Conservation (phyloP, 2,797 vertebrate genomes). For the Neostethus bicornis region DNA sequence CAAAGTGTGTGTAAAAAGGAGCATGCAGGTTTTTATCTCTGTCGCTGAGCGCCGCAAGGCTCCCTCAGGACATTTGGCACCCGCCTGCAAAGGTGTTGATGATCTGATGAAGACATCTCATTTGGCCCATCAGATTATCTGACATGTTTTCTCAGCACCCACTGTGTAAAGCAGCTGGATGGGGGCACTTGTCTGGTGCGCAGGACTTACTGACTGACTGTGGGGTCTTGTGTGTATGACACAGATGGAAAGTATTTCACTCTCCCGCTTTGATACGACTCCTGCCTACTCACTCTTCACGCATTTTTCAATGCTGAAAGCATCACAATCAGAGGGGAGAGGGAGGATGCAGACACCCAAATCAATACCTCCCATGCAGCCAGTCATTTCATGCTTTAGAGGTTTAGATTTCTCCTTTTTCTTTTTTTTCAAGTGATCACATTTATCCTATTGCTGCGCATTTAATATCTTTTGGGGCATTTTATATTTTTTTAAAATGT, state of each 20-base stretch:
- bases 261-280: conserved; percentile 57
- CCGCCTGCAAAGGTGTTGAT: conserved; percentile 65
- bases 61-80: conserved; percentile 59
- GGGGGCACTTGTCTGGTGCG: conserved; percentile 49
- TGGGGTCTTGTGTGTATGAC: conserved; percentile 59
- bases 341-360: conserved; percentile 19
- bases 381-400: not conserved
- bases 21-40: conserved; percentile 27
- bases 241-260: conserved; percentile 45
- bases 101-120: conserved; percentile 77
- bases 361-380: conserved; percentile 31
- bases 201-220: conserved; percentile 69
- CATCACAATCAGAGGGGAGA: conserved; percentile 19
- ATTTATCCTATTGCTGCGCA: not conserved
- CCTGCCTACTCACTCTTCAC: conserved; percentile 23
- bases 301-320: conserved; percentile 26
- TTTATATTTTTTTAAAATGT: not conserved
- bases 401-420: not conserved
- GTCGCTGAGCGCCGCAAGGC: conserved; percentile 22
- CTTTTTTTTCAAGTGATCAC: not conserved
- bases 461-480: not conserved
- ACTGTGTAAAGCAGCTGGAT: conserved; percentile 48
- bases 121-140: conserved; percentile 73
- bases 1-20: conserved; percentile 36
- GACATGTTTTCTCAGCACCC: conserved; percentile 63